Evolutionary conservation across 1,140 invertebrate genomes (phyloP), one percentile per base, ranked within the genome.

Genomic region (Eubasilissa regina): DNA sequence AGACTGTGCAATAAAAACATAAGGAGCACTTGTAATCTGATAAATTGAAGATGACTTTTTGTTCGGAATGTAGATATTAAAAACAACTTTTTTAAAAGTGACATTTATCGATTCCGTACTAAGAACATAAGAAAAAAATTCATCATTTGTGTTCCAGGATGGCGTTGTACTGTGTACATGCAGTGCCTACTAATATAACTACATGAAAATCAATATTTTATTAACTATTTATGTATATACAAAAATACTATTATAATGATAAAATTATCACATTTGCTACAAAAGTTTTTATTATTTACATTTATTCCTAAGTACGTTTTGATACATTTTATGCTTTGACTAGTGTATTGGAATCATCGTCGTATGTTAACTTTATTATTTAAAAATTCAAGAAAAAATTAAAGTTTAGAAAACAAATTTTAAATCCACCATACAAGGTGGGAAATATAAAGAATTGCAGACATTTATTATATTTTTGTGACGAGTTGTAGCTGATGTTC

Each of bases 241-340:
- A 64, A 64, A 25, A 35, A 64, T n/a, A 43, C 60, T 35, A 35
- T 43, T 6, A 13, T 64, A 44, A 7, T 64, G 35, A 44, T 64
- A 35, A 64, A 64, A 64, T 64, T 64, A 64, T 64, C 35, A 64
- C 60, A 64, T 64, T 64, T 64, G 13, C 35, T 64, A 64, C 55
- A 64, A 64, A 25, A 35, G 35, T n/a, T 0, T 35, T 19, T 21
- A 25, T 35, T 64, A 64, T 64, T 64, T 64, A 64, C 60, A 64
- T 43, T 25, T 64, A 12, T 51, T 15, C 9, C 1, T 51, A 51
- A 13, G 11, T 51, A 51, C 10, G n/a, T 35, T 64, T 64, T 4
- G 25, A 35, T 58, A 58, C 13, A 58, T 19, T 7, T 13, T 64
- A 64, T 13, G 10, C 35, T 64, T 13, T 25, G 60, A 64, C 19